A percentile compares a stretch with the other conserved stretches of the same genome.
phyloP scores from a whole-genome alignment of 2,888 invertebrate species.

The Lymantria dispar region DNA sequence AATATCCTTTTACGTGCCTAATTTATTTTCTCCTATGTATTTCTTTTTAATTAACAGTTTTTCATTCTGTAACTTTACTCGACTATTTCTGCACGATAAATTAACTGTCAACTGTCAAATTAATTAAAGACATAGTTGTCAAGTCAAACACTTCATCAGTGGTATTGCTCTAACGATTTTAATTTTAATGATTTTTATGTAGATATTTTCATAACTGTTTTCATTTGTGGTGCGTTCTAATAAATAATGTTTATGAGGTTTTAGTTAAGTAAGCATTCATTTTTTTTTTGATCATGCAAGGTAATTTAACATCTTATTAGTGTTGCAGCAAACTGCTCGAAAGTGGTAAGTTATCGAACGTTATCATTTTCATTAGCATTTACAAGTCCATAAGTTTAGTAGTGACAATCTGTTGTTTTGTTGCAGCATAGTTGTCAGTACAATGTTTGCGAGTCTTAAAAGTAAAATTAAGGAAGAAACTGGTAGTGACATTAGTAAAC shows the following conservation, averaged over 20 bases:
- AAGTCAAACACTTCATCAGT: not conserved
- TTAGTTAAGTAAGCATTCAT: conserved; percentile 3
- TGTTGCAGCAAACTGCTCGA: conserved; percentile 10
- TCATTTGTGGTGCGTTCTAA: not conserved
- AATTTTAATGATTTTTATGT: conserved; percentile 19
- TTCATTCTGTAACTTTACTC: no score
- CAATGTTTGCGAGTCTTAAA: conserved; percentile 93
- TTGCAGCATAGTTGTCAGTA: conserved; percentile 35
- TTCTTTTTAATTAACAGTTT: no score
- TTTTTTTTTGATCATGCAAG: conserved; percentile 11
- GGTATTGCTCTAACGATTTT: not conserved
- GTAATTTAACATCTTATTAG: not conserved
- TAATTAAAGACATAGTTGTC: not conserved
- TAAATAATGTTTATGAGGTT: conserved; percentile 5
- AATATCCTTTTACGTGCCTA: no score
- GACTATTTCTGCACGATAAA: not conserved
- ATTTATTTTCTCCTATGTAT: no score
- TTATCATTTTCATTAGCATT: conserved; percentile 51
- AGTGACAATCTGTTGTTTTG: conserved; percentile 22
- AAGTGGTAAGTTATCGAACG: conserved; percentile 43
- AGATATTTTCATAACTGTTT: conserved; percentile 12
- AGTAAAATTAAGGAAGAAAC: conserved; percentile 95
- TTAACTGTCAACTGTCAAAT: conserved; percentile 7
- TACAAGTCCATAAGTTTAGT: conserved; percentile 26
- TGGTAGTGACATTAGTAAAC: conserved; percentile 87